Conservation (phyloP, 2,113 vertebrate genomes). For the Sorex araneus region DNA sequence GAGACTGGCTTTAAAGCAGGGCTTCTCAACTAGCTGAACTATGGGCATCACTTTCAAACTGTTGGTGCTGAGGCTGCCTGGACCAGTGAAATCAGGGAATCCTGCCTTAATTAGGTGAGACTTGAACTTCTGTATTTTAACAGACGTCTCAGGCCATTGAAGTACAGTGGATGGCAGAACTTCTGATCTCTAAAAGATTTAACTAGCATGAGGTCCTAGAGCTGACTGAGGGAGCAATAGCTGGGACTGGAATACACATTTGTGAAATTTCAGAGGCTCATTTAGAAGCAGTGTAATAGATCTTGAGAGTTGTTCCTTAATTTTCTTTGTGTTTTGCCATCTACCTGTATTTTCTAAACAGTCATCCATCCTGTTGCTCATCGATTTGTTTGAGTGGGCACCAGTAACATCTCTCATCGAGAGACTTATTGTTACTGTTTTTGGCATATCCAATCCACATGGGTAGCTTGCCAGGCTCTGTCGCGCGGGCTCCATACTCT, state of each 20-base stretch:
- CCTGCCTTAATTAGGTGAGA: not conserved
- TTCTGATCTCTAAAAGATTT: not conserved
- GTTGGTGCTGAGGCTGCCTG: not conserved
- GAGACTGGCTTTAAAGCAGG: not conserved
- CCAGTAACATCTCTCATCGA: too few species aligned
- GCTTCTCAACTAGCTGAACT: not conserved
- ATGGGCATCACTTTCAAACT: not conserved
- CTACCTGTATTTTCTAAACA: not conserved
- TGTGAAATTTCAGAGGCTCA: not conserved
- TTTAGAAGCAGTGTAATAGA: not conserved
- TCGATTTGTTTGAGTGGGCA: too few species aligned
- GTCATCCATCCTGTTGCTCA: too few species aligned
- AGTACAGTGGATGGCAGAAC: not conserved
- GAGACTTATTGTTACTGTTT: too few species aligned
- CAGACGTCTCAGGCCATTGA: not conserved
- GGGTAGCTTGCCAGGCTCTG: too few species aligned
- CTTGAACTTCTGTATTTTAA: constrained; percentile 13
- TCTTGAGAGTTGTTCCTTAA: not conserved
- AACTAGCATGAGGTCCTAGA: not conserved
- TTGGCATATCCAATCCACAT: too few species aligned
- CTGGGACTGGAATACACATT: not conserved
- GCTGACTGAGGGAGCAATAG: not conserved
- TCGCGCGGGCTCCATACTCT: too few species aligned
- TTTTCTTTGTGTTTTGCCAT: not conserved
- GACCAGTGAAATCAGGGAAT: constrained; percentile 26